Percentiles rank a stretch among this genome's conserved stretches.
These are phyloP conservation scores for Brachionus koreanus DNA, from an alignment of 1,140 invertebrate species.

Conservation along the genomic window DNA sequence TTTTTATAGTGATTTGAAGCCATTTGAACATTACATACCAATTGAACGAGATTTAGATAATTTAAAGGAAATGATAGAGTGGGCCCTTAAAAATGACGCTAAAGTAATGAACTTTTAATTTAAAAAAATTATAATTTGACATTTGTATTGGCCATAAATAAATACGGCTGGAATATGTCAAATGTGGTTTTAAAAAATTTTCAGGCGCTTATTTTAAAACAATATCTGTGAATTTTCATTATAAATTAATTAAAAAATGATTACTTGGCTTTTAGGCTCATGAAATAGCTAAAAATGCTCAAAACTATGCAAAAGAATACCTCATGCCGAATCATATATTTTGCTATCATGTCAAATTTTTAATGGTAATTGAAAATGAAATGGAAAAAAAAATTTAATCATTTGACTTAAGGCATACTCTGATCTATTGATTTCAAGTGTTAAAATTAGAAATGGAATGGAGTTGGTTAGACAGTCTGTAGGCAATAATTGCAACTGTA, in stretches of 20 bases:
- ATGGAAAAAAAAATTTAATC: constrained; percentile 47
- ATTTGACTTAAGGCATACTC: constrained; percentile 68
- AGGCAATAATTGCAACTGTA: constrained; percentile 60
- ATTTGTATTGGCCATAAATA: not conserved
- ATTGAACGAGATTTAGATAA: constrained; percentile 75
- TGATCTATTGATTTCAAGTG: constrained; percentile 64
- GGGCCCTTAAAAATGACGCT: constrained; percentile 74
- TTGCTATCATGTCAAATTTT: constrained; percentile 79
- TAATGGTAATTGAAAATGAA: constrained; percentile 53
- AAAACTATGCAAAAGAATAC: constrained; percentile 71
- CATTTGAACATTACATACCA: constrained; percentile 77
- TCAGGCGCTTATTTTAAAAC: not conserved
- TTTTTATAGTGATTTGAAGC: constrained; percentile 75
- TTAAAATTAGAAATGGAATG: constrained; percentile 68
- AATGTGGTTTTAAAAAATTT: not conserved
- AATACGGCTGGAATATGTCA: not conserved
- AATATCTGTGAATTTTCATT: not conserved
- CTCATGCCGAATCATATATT: constrained; percentile 78
- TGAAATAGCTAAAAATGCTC: constrained; percentile 69
- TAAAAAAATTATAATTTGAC: not conserved
- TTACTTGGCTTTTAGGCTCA: constrained; percentile 58
- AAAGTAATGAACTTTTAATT: constrained; percentile 53
- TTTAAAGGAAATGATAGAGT: constrained; percentile 72
- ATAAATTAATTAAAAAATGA: not conserved
- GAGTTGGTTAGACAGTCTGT: constrained; percentile 68